phyloP scores from a whole-genome alignment of 2,113 vertebrate species.

The Scophthalmus maximus region DNA sequence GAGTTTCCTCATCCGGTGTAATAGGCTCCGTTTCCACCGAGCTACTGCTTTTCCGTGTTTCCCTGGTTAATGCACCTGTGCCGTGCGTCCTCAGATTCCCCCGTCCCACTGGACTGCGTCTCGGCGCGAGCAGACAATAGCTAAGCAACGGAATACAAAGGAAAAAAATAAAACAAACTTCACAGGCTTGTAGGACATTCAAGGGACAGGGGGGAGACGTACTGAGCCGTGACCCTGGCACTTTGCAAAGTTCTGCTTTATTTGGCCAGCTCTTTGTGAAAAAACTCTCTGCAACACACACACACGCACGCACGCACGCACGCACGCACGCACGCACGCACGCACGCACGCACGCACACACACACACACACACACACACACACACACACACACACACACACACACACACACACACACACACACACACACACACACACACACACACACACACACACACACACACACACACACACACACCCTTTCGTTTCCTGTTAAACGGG shows the following conservation, averaged over 20 bases:
- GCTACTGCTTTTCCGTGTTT: slow-evolving; percentile 20
- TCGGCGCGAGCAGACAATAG: slow-evolving; percentile 35
- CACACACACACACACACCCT: neutral
- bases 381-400: slow-evolving; percentile 10
- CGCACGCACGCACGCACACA: too few species aligned
- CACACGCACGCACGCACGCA: slow-evolving; percentile 4
- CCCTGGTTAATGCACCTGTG: slow-evolving; percentile 16
- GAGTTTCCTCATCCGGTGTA: neutral
- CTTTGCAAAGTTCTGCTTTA: slow-evolving; percentile 34
- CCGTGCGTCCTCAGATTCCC: slow-evolving; percentile 13
- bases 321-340: neutral
- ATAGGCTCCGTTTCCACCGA: slow-evolving; percentile 15
- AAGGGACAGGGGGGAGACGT: slow-evolving; percentile 32
- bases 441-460: slow-evolving; percentile 15
- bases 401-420: slow-evolving; percentile 24
- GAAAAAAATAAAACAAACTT: slow-evolving; percentile 6
- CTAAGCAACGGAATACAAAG: slow-evolving; percentile 26
- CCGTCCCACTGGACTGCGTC: slow-evolving; percentile 24
- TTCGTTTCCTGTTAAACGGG: slow-evolving; percentile 38
- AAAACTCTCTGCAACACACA: slow-evolving; percentile 10
- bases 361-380: neutral
- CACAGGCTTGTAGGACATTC: slow-evolving; percentile 24
- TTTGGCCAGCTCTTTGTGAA: slow-evolving; percentile 10
- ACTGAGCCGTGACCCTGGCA: slow-evolving; percentile 54
- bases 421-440: slow-evolving; percentile 24